Conservation (phyloP, 2,888 invertebrate genomes). For the Drosophila ezoana region DNA sequence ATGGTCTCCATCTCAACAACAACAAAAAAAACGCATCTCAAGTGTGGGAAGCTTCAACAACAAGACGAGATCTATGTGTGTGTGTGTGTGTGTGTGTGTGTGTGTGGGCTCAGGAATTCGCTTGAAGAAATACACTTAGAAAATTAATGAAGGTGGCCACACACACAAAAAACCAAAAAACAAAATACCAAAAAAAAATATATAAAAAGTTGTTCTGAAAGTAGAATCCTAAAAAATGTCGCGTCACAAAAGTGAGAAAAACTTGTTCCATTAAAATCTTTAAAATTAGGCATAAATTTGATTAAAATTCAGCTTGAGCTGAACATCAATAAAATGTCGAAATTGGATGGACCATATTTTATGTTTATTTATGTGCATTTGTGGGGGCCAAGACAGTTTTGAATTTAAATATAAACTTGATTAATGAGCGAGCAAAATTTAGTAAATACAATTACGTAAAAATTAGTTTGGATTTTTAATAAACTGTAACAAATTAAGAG, state of each 20-base stretch:
- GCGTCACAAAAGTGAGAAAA: conserved; percentile 17
- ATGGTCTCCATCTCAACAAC: conserved; percentile 49
- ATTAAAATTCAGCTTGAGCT: conserved; percentile 24
- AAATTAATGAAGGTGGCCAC: conserved; percentile 7
- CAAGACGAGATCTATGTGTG: conserved; percentile 8
- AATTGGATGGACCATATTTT: conserved; percentile 10
- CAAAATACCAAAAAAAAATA: too few relatives aligned
- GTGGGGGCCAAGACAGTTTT: background rate
- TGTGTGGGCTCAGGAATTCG: conserved; percentile 31
- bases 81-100: conserved; percentile 8
- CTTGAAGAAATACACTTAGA: conserved; percentile 5
- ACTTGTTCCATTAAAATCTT: conserved; percentile 40
- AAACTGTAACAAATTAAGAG: too few relatives aligned
- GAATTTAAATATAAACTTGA: too few relatives aligned
- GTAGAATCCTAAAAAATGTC: conserved; percentile 28
- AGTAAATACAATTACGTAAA: too few relatives aligned
- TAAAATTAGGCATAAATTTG: conserved; percentile 41
- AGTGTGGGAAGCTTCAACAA: conserved; percentile 52
- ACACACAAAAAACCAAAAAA: background rate
- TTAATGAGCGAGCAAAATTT: too few relatives aligned
- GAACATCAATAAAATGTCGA: conserved; percentile 33
- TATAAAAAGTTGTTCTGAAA: conserved; percentile 56
- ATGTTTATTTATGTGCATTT: conserved; percentile 5
- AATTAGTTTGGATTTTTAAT: too few relatives aligned
- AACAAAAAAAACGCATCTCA: conserved; percentile 37